A percentile compares a stretch with the other conserved stretches of the same genome.
These are phyloP conservation scores for Andrena haemorrhoa DNA, from an alignment of 2,888 invertebrate genomes.

Conservation along the genomic window DNA sequence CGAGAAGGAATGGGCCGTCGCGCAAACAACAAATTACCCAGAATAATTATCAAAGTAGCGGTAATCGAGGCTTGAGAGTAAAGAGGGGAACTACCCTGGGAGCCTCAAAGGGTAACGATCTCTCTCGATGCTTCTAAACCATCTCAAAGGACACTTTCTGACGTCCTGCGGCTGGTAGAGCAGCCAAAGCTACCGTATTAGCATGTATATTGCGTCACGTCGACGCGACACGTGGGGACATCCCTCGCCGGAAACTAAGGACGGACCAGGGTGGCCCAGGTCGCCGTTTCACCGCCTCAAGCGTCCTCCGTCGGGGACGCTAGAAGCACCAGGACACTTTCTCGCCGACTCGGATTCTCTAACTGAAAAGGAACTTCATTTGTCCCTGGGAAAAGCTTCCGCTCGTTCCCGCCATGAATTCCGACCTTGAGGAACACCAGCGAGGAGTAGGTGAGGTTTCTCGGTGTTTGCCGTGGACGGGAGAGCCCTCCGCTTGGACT, in stretches of 20 bases:
- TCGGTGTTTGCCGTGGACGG: neutral
- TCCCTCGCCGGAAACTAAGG: constrained; percentile 61
- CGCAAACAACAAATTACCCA: constrained; percentile 25
- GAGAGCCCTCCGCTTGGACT: too few species aligned
- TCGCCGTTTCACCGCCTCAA: constrained; percentile 52
- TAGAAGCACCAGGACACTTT: constrained; percentile 25
- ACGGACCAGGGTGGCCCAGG: constrained; percentile 31
- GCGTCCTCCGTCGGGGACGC: constrained; percentile 41
- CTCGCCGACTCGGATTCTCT: constrained; percentile 3
- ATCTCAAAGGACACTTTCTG: constrained; percentile 58
- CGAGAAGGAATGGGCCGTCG: neutral
- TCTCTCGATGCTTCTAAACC: constrained; percentile 32
- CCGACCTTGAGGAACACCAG: constrained; percentile 16
- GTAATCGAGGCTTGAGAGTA: constrained; percentile 24
- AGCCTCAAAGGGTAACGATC: constrained; percentile 46
- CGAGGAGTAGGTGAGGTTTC: neutral
- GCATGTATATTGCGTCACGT: constrained; percentile 78
- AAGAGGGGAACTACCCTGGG: constrained; percentile 9
- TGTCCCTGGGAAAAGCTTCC: constrained; percentile 35
- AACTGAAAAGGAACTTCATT: constrained; percentile 48
- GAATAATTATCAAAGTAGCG: constrained; percentile 33
- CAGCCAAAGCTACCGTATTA: constrained; percentile 71
- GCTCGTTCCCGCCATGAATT: constrained; percentile 25
- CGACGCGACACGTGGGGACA: constrained; percentile 66
- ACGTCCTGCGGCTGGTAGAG: constrained; percentile 61